Evolutionary conservation across 2,113 vertebrate species (phyloP), one percentile per base, ranked within the genome.

Genomic region (Dasyornis broadbenti): DNA sequence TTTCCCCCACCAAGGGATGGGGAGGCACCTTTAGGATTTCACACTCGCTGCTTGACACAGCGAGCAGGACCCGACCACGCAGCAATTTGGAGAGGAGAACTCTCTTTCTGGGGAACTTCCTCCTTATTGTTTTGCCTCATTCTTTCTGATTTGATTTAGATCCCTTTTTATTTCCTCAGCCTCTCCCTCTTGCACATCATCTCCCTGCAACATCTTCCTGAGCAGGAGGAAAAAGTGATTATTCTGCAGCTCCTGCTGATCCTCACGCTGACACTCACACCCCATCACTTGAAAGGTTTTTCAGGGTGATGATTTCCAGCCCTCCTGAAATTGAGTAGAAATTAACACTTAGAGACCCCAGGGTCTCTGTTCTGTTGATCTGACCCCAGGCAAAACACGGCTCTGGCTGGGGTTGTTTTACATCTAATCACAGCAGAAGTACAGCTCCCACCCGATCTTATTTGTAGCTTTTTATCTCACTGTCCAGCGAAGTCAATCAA

Each of bases 401-500:
- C 63, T 91, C 84, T 85, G 56, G 68, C 94, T 94, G 85, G 68
- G 90, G 61, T 65, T 93, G 71, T 7, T 94, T 92, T 94, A 93
- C 80, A 88, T 93, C 83, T 95, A 57, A 94, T 95, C 90, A 57
- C 72, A 94, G 86, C 53, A 60, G 44, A 83, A 57, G n/a, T 85
- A 13, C 60, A 82, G 85, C 40, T 92, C 92, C 90, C 86, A 83
- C 42, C 44, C 0, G 0, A 42, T 40, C 65, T 92, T 81, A 82
- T 73, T 86, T 90, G 86, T 82, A 95, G 57, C 57, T 96, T 95
- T 93, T 96, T 91, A 93, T 95, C 93, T 95, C 86, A 57, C 79
- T 75, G 83, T 91, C 95, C 92, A 93, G 77, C 88, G 59, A 94
- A 93, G 94, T 76, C 86, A 93, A 92, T 95, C 95, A 96, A 87